Base-by-base conservation (phyloP, 64 coral and sea anemone species). In the Exaiptasia diaphana region DNA sequence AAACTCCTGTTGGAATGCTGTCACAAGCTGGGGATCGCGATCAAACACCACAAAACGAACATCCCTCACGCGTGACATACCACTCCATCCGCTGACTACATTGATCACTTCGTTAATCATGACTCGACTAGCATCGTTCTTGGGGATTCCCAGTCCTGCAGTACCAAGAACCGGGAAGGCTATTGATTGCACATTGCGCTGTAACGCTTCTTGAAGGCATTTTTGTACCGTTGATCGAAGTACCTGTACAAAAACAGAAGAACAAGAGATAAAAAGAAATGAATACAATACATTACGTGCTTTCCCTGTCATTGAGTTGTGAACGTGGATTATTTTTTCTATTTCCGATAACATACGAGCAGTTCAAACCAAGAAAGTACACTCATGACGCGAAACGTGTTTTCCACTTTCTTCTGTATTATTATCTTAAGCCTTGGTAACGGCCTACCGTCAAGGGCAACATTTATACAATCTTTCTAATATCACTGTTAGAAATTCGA, bases 101-200 rank as follows among this genome's bases (percentile, higher is more conserved):
- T 13, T 40, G 34, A 86, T 67, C 26, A 62, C 67, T 81, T 87
- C 77, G 13, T 64, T 81, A 26, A 67, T 50, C 83, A 93, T 67
- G 5, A 93, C 35, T 41, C 69, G 75, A 3, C 80, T 61, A 2
- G 90, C 76, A 60, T 17, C 28, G n/a, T 65, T 42, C 2, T 44
- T 55, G 14, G 90, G 83, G 42, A 87, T 87, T 1, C 68, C 59
- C 1, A 87, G 50, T 31, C 50, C 77, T 69, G 76, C 90, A 15
- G 76, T 87, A 8, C 90, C 90, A 50, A 93, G 65, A 17, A 86
- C 79, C 50, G 90, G 90, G 41, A 93, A 93, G 37, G 90, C 90
- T 38, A 93, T 93, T 10, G 90, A 87, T 10, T 3, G 18, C 18
- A 28, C 59, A 20, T 74, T 50, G 0, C 86, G 82, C 42, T 74